Evolutionary conservation across 1,140 invertebrate species (phyloP).

Genomic region (Drosophila seguyi): DNA sequence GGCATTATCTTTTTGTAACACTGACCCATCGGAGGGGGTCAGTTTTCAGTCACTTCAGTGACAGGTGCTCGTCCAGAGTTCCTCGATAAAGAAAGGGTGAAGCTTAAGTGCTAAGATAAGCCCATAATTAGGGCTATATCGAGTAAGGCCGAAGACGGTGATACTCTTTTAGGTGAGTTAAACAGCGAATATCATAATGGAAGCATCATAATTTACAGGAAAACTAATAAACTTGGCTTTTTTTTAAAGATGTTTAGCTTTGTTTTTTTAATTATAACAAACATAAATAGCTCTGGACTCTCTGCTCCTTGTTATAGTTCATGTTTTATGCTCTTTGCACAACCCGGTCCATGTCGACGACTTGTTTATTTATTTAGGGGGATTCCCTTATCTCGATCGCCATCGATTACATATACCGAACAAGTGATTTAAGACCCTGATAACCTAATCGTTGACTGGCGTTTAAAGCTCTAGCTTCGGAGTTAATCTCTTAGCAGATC

Average conservation of each 20-base stretch:
- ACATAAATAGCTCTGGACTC: not conserved
- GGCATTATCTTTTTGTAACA: constrained; percentile 22
- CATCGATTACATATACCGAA: constrained; percentile 11
- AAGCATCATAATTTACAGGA: not conserved
- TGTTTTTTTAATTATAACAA: not conserved
- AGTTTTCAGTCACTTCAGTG: constrained; percentile 12
- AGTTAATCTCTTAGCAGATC: constrained; percentile 1
- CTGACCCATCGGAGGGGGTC: constrained; percentile 29
- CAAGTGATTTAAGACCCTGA: constrained; percentile 30
- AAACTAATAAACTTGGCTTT: not conserved
- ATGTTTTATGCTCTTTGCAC: not conserved
- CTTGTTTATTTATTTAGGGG: constrained; percentile 14
- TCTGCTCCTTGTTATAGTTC: not conserved
- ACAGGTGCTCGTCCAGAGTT: not conserved
- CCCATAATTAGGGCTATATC: not conserved
- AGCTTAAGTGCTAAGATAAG: constrained; percentile 22
- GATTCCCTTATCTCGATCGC: constrained; percentile 6
- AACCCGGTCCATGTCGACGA: constrained; percentile 17
- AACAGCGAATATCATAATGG: not conserved
- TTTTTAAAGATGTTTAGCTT: too few relatives aligned
- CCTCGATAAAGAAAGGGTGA: constrained; percentile 9
- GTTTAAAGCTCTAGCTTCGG: constrained; percentile 18
- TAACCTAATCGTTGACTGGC: constrained; percentile 8
- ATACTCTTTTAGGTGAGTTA: constrained; percentile 5
- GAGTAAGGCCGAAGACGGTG: not conserved